These are phyloP conservation scores for Polyommatus iphigenia DNA, from an alignment of 2,888 invertebrate genomes.

Conservation along the genomic window DNA sequence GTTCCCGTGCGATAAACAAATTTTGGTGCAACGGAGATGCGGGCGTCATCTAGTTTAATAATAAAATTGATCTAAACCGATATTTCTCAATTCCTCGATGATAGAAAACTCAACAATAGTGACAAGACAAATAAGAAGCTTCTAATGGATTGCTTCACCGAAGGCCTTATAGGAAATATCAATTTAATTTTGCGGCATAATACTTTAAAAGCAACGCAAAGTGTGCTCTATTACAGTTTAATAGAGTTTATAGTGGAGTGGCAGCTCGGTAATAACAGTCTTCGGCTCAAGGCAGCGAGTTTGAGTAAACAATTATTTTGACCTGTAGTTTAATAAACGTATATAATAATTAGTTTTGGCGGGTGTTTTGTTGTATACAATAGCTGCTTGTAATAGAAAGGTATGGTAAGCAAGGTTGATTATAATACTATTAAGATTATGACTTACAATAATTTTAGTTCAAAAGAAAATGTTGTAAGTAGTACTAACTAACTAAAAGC, in stretches of 20 bases:
- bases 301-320: slow-evolving; percentile 8
- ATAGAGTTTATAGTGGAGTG: not conserved
- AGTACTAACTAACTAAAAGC: no score
- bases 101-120: slow-evolving; percentile 32
- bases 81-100: not conserved
- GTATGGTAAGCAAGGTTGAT: not conserved
- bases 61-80: not conserved
- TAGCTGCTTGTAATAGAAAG: not conserved
- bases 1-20: no score
- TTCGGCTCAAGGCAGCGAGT: slow-evolving; percentile 16
- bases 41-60: not conserved
- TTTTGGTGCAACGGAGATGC: no score
- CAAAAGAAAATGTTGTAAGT: no score
- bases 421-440: not conserved
- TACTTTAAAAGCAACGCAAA: not conserved
- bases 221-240: not conserved
- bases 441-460: no score
- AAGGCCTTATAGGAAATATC: slow-evolving; percentile 11
- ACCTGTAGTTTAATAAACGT: not conserved
- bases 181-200: slow-evolving; percentile 33
- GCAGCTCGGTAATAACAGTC: slow-evolving; percentile 6
- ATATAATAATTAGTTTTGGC: slow-evolving; percentile 10
- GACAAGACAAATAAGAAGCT: slow-evolving; percentile 43
- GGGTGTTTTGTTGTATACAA: not conserved
- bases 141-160: slow-evolving; percentile 42